phyloP scores from a whole-genome alignment of 2,797 vertebrate species.

The Vultur gryphus region DNA sequence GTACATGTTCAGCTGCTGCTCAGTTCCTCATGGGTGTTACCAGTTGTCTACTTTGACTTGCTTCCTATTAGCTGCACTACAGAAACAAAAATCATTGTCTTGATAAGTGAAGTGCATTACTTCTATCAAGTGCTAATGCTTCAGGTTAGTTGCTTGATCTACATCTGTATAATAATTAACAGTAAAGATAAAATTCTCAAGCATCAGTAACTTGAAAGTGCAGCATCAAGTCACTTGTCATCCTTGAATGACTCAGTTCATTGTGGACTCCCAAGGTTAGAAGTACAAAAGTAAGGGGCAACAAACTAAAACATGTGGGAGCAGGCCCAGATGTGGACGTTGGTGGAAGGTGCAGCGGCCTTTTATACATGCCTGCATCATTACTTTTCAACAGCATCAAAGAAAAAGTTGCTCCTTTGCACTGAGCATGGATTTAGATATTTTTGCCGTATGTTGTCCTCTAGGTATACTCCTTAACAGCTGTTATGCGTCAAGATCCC shows the following conservation, averaged over 20 bases:
- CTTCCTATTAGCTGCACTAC: background rate
- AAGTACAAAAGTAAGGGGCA: background rate
- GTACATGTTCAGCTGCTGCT: background rate
- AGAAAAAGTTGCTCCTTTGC: background rate
- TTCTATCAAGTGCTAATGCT: background rate
- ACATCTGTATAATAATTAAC: slow-evolving; percentile 25
- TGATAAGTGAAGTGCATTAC: background rate
- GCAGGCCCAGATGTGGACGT: background rate
- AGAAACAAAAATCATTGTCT: background rate
- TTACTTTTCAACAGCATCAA: background rate
- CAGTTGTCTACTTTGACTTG: background rate
- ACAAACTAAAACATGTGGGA: background rate
- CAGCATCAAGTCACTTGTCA: background rate
- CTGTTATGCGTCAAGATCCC: accelerated
- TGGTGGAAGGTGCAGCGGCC: background rate
- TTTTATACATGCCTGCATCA: background rate
- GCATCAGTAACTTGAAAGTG: background rate
- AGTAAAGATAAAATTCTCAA: background rate
- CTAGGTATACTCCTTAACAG: background rate
- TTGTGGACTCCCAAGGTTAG: background rate
- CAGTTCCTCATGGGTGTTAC: background rate
- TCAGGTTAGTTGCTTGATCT: background rate
- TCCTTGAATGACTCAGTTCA: background rate
- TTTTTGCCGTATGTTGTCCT: background rate
- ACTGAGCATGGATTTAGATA: background rate